Base-by-base conservation (phyloP, 1,140 invertebrate genomes). In the Drosophila tristis region DNA sequence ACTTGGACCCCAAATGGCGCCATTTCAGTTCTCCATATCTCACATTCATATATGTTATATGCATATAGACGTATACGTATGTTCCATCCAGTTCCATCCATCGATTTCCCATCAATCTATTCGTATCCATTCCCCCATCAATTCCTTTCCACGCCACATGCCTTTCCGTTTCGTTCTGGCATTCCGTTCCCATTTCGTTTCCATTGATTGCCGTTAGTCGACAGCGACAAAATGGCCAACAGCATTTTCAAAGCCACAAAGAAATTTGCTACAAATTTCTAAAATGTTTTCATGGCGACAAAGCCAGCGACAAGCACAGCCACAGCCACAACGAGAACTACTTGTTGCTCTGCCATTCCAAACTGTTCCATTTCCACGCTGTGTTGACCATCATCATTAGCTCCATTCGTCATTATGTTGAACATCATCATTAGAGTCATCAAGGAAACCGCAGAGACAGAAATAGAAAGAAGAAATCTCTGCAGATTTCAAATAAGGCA, bases 251-350 rank as follows among this genome's bases (percentile, higher is more conserved):
- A 74, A 79, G 76, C 64, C 62, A 60, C 48, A 80, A 75, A 80
- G 63, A 67, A 68, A 70, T 79, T 70, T 79, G 70, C 70, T 23
- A 70, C 76, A 79, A 79, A 79, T 79, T 80, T 79, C 78, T 51
- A 48, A 45, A 60, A 74, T 80, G 61, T 70, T 61, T 68, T 53
- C 70, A 80, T 63, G 63, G 63, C 72, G 62, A 76, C 74, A 76
- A 75, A 51, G 47, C 56, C 70, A 73, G 49, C 58, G 20, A 54
- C 42, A 26, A 31, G 31, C 39, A 53, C 42, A 8, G 29, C 15
- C n/a, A 54, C 42, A 35, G 31, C 43, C 47, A 53, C 43, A 15
- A 51, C 6, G 35, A 35, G 45, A 20, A 20, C 16, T 9, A 20
- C 15, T 20, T 15, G 45, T 20, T 39, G 20, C 31, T 31, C 15